These are phyloP conservation scores for Sander vitreus DNA, from an alignment of 2,113 vertebrate species.

Conservation along the genomic window DNA sequence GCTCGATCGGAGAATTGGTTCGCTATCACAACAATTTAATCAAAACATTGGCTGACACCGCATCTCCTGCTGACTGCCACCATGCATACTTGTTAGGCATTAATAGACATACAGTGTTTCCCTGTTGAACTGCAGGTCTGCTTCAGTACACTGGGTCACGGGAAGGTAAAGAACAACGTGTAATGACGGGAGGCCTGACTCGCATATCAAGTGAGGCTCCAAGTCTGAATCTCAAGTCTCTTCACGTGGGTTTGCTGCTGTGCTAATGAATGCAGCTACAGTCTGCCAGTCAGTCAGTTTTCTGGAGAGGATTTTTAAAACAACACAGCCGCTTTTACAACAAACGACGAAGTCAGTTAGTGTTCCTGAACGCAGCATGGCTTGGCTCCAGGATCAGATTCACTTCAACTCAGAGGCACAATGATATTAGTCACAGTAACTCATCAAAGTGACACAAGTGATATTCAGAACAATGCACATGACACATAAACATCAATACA, in stretches of 20 bases:
- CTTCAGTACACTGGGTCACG: constrained; percentile 15
- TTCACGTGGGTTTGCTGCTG: neutral
- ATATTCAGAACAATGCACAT: constrained; percentile 40
- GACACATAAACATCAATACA: constrained; percentile 54
- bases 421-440: constrained; percentile 54
- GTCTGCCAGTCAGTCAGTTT: neutral
- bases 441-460: constrained; percentile 42
- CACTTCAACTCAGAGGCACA: constrained; percentile 29
- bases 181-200: constrained; percentile 12
- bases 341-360: neutral
- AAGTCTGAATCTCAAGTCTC: constrained; percentile 6
- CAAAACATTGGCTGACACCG: constrained; percentile 54
- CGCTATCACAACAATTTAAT: constrained; percentile 58
- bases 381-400: constrained; percentile 59
- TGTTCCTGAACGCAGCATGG: neutral
- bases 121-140: constrained; percentile 32
- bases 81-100: constrained; percentile 52
- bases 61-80: constrained; percentile 48
- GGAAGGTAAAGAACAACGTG: constrained; percentile 44
- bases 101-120: constrained; percentile 63
- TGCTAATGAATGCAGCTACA: neutral
- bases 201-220: constrained; percentile 5
- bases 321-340: constrained; percentile 3
- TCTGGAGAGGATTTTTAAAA: neutral
- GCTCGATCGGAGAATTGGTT: constrained; percentile 31